Evolutionary conservation across 2,888 invertebrate species (phyloP).

Genomic region (Cephus runcator): DNA sequence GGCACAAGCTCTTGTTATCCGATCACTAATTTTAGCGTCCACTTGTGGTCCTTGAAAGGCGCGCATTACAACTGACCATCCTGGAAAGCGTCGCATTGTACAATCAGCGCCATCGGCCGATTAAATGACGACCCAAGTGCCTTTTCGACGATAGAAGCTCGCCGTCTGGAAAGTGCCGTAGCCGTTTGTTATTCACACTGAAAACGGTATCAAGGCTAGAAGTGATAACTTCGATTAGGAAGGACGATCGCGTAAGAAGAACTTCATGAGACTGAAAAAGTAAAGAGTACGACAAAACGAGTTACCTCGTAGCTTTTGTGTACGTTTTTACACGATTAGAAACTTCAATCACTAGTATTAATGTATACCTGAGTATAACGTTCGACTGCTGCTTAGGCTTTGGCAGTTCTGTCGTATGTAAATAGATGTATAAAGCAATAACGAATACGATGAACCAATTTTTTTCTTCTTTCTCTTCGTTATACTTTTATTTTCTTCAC

Average conservation of each 20-base stretch:
- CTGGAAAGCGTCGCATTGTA: background rate
- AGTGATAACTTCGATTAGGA: background rate
- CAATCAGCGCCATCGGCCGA: background rate
- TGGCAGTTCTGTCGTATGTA: conserved; percentile 34
- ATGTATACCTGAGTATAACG: conserved; percentile 45
- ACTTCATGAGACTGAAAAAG: conserved; percentile 22
- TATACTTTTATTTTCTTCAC: background rate
- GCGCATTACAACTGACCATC: background rate
- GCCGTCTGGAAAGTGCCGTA: background rate
- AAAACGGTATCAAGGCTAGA: background rate
- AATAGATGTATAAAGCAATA: conserved; percentile 56
- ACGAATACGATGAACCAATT: conserved; percentile 32
- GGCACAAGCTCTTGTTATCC: conserved; percentile 5
- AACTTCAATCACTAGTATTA: conserved; percentile 52
- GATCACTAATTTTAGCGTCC: conserved; percentile 2
- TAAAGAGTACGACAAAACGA: conserved; percentile 55
- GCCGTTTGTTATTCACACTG: background rate
- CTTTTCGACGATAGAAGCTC: background rate
- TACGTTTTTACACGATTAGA: conserved; percentile 50
- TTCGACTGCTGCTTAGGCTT: conserved; percentile 9
- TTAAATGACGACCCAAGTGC: background rate
- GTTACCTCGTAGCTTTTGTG: conserved; percentile 59
- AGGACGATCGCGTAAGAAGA: conserved; percentile 11
- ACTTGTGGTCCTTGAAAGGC: background rate
- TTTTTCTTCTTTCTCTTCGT: conserved; percentile 5